Percentiles rank a stretch among this genome's conserved stretches.
These are phyloP conservation scores for Macropodus opercularis DNA, from an alignment of 2,797 vertebrate species.

Conservation along the genomic window DNA sequence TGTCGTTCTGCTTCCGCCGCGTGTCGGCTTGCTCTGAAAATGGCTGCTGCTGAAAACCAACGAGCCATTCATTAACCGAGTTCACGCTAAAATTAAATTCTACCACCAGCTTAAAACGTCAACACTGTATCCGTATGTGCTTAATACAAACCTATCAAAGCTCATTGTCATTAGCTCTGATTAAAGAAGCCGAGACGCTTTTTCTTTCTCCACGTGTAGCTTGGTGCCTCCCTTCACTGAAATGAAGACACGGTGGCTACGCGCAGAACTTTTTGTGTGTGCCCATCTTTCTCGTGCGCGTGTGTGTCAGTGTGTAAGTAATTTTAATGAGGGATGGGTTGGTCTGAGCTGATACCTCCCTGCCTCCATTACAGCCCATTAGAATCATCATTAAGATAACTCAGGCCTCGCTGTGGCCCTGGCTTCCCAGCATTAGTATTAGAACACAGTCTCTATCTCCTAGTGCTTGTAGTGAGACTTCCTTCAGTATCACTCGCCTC, in stretches of 20 bases:
- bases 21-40: conserved; percentile 30
- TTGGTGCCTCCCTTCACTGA: conserved; percentile 13
- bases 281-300: conserved; percentile 15
- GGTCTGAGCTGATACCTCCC: conserved; percentile 63
- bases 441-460: conserved; percentile 54
- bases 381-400: conserved; percentile 85
- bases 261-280: conserved; percentile 7
- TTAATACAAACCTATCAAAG: neutral
- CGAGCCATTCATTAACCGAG: too few species aligned
- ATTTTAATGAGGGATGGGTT: conserved; percentile 80
- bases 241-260: conserved; percentile 23
- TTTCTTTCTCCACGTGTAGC: conserved; percentile 21
- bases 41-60: conserved; percentile 23
- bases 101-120: conserved; percentile 1
- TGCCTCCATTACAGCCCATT: conserved; percentile 82
- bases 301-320: conserved; percentile 29
- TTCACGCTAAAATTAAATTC: neutral
- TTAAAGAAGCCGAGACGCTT: too few species aligned
- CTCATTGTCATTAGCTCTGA: conserved; percentile 6
- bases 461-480: conserved; percentile 66
- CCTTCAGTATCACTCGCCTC: conserved; percentile 57
- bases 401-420: conserved; percentile 64
- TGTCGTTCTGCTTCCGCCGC: conserved; percentile 29
- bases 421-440: conserved; percentile 62
- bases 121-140: neutral